Base-by-base conservation (phyloP, 2,888 invertebrate genomes). In the Crepidodera aurea region DNA sequence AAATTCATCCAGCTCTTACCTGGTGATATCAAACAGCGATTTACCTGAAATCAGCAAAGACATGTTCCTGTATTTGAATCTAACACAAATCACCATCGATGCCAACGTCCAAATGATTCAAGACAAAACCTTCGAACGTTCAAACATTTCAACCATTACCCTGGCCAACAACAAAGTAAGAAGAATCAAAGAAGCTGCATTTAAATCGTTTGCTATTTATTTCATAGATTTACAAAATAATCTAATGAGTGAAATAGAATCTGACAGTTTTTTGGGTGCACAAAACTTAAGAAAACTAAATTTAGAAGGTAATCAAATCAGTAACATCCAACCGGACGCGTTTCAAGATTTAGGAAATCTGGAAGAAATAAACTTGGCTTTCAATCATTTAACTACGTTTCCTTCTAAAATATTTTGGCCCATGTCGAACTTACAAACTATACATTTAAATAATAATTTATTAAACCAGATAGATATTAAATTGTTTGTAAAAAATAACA, bases 401-500 rank as follows among this genome's bases (percentile, higher is more conserved):
- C 37, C 22, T 5, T 27, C 40, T 1, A 34, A 54, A 1, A 18
- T 42, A 13, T 65, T 65, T 46, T 7, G 42, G 29, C 22, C 56
- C 22, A 6, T 58, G 13, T 25, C 12, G 8, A 40, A 16, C 25
- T 7, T 65, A 15, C 53, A 44, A 16, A 57, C 44, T 2, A 32
- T 62, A n/a, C 37, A 60, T 42, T 53, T 65, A 16, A 65, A 57
- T 25, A 58, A 60, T 27, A 65, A 65, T 25, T 39, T 39, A n/a
- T 48, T 65, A 10, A 60, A 15, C 13, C 27, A 42, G 19, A 10
- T 65, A 5, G 44, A 50, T 2, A 8, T 5, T n/a, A 13, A 51
- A n/a, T 6, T 25, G 12, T 63, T 66, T 34, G 16, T 27, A 0
- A 58, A 58, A 1, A 63, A 61, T 46, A 54, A 42, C 10, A 15